Evolutionary conservation across 2,888 invertebrate species (phyloP).

Genomic region (Eurytoma adleriae): DNA sequence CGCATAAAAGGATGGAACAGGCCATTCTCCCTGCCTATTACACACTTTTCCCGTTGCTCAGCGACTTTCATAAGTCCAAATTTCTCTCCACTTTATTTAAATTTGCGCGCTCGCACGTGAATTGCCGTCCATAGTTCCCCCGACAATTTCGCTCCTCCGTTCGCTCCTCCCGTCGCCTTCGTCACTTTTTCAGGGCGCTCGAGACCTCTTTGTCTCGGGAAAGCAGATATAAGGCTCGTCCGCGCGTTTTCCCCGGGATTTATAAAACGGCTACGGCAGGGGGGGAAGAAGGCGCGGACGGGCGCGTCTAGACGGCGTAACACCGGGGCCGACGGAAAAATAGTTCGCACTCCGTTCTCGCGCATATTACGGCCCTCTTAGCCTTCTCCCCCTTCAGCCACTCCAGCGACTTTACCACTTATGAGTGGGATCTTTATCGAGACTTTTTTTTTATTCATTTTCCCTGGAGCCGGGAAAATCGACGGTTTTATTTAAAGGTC

Average conservation of each 20-base stretch:
- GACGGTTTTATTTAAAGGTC: too few relatives aligned
- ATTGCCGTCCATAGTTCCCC: too few relatives aligned
- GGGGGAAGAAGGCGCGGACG: neutral
- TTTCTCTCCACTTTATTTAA: slow-evolving; percentile 10
- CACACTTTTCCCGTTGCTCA: neutral
- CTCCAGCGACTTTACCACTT: neutral
- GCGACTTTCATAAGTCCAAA: slow-evolving; percentile 18
- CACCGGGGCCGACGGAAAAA: neutral
- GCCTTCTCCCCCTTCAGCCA: slow-evolving; percentile 25
- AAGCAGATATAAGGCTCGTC: neutral
- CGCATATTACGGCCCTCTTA: slow-evolving; percentile 52
- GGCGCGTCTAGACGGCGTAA: neutral
- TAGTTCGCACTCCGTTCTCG: slow-evolving; percentile 15
- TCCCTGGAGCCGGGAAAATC: too few relatives aligned
- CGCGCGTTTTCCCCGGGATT: slow-evolving; percentile 46
- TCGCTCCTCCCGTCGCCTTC: slow-evolving; percentile 4
- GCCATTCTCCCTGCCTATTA: too few relatives aligned
- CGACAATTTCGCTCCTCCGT: slow-evolving; percentile 39
- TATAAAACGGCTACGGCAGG: slow-evolving; percentile 33
- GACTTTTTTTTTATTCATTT: too few relatives aligned
- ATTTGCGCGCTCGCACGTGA: too few relatives aligned
- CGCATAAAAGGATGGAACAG: too few relatives aligned
- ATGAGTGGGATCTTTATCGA: neutral
- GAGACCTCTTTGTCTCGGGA: slow-evolving; percentile 38
- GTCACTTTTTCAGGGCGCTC: slow-evolving; percentile 17